A percentile compares a stretch with the other conserved stretches of the same genome.
These are phyloP conservation scores for Dendroctonus valens DNA, from an alignment of 1,140 invertebrate genomes.

Conservation along the genomic window DNA sequence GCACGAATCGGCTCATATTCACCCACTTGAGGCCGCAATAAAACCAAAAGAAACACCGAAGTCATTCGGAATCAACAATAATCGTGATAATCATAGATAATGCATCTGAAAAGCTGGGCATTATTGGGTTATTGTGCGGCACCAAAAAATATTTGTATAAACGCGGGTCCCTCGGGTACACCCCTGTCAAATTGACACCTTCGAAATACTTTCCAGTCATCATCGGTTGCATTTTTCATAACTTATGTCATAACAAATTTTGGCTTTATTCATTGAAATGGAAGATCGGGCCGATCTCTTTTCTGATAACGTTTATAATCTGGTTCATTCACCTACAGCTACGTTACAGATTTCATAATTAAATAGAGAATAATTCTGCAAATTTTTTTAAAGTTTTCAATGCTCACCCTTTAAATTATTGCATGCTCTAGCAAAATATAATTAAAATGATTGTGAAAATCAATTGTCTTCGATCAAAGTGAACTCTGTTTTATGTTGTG, in stretches of 20 bases:
- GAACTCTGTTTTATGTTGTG: too few species aligned
- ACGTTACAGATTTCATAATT: slow-evolving; percentile 1
- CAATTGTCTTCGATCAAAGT: too few species aligned
- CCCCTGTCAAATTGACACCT: slow-evolving; percentile 38
- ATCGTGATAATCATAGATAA: slow-evolving; percentile 33
- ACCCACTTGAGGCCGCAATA: slow-evolving; percentile 19
- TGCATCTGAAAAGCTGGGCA: slow-evolving; percentile 32
- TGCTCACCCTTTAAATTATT: too few species aligned
- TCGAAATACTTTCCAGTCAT: slow-evolving; percentile 37
- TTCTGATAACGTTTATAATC: slow-evolving; percentile 33
- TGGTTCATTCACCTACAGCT: slow-evolving; percentile 34
- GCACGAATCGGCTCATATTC: background rate
- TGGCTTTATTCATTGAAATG: slow-evolving; percentile 38
- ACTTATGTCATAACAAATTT: slow-evolving; percentile 42
- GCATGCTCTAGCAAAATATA: too few species aligned
- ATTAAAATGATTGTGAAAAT: too few species aligned
- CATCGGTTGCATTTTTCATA: slow-evolving; percentile 40
- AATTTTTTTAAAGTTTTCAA: too few species aligned
- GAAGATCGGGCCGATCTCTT: slow-evolving; percentile 27
- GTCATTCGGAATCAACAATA: slow-evolving; percentile 26
- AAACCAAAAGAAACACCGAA: slow-evolving; percentile 15
- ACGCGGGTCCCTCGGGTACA: slow-evolving; percentile 27
- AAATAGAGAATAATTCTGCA: too few species aligned
- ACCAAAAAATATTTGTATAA: slow-evolving; percentile 35
- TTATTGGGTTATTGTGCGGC: slow-evolving; percentile 33